phyloP scores from a whole-genome alignment of 2,888 invertebrate species.

The Acrobasis suavella region DNA sequence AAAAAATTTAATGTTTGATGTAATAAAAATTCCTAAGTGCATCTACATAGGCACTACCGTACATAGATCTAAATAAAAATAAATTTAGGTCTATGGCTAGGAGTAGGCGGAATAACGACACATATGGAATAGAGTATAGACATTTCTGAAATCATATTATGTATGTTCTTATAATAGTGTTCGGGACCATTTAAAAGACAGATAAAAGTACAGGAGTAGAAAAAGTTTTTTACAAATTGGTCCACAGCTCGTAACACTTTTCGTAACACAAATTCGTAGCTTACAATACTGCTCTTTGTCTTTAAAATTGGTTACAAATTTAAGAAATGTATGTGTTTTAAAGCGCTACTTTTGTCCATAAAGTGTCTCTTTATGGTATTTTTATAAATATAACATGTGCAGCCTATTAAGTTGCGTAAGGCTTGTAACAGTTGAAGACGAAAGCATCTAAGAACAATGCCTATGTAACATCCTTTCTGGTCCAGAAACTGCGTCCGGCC shows the following conservation, averaged over 20 bases:
- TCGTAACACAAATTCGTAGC: neutral
- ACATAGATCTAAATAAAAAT: too few relatives aligned
- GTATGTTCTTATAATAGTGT: too few relatives aligned
- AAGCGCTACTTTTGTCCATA: neutral
- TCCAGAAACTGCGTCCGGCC: constrained; percentile 74
- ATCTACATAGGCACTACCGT: too few relatives aligned
- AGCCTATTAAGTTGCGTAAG: constrained; percentile 34
- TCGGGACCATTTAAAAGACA: too few relatives aligned
- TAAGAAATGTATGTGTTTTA: neutral
- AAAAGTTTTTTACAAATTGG: neutral
- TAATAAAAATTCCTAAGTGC: too few relatives aligned
- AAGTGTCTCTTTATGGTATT: neutral
- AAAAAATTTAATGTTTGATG: too few relatives aligned
- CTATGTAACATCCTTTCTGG: constrained; percentile 70
- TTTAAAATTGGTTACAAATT: neutral
- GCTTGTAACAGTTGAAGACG: constrained; percentile 37
- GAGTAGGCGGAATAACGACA: too few relatives aligned
- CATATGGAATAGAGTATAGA: too few relatives aligned
- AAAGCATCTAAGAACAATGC: constrained; percentile 60
- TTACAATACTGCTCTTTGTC: too few relatives aligned
- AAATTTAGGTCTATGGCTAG: too few relatives aligned
- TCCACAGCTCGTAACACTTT: neutral
- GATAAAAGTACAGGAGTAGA: too few relatives aligned
- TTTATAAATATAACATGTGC: constrained; percentile 6
- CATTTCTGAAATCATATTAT: too few relatives aligned